These are phyloP conservation scores for Nothocercus nigrocapillus DNA, from an alignment of 2,113 vertebrate species.

Conservation along the genomic window DNA sequence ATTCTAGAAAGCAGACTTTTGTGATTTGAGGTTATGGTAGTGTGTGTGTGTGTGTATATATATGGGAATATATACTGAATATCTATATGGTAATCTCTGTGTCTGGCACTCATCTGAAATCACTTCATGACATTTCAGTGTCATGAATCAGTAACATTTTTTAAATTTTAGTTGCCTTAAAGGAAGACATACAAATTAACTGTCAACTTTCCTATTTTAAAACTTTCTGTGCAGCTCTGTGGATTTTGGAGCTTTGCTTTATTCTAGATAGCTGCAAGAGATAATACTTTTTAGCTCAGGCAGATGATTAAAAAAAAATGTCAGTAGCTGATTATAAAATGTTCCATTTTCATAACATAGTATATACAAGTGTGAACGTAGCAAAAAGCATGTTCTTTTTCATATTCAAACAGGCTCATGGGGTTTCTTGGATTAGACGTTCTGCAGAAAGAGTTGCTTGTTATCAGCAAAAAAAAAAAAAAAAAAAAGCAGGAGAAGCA, in stretches of 20 bases:
- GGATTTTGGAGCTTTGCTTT: not conserved
- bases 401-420: not conserved
- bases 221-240: not conserved
- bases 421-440: not conserved
- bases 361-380: not conserved
- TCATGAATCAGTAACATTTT: no score
- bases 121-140: accelerated
- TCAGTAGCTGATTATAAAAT: not conserved
- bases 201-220: not conserved
- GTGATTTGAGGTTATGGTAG: no score
- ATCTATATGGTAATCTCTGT: not conserved
- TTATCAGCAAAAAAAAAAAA: not conserved
- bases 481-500: not conserved
- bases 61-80: no score
- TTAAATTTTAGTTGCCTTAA: not conserved
- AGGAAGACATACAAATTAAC: not conserved
- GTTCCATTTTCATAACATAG: not conserved
- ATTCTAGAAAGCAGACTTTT: not conserved
- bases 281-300: not conserved
- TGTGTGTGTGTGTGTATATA: no score
- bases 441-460: not conserved
- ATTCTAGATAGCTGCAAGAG: not conserved
- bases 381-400: not conserved
- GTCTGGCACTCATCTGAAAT: not conserved
- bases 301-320: not conserved